These are phyloP conservation scores for Dolomedes plantarius DNA, from an alignment of 2,888 invertebrate genomes.

Conservation along the genomic window DNA sequence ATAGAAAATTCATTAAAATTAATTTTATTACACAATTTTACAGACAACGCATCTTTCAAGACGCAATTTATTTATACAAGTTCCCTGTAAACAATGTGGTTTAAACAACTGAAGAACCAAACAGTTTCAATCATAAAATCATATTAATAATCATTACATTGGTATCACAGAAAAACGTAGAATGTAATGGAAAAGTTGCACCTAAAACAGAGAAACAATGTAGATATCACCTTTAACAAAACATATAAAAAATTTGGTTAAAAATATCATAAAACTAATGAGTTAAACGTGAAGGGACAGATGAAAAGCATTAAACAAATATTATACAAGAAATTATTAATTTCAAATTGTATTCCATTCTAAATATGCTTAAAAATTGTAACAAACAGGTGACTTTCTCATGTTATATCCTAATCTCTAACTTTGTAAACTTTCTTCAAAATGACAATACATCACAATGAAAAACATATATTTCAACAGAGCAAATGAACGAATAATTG, in stretches of 20 bases:
- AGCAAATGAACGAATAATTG: too few relatives aligned
- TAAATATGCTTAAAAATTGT: too few relatives aligned
- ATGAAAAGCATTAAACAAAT: not conserved
- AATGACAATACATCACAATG: too few relatives aligned
- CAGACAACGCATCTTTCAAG: not conserved
- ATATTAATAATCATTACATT: slow-evolving; percentile 7
- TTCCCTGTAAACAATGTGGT: not conserved
- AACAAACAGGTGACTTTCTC: too few relatives aligned
- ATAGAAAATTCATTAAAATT: too few relatives aligned
- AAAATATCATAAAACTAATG: not conserved
- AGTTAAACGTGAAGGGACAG: not conserved
- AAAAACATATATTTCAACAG: too few relatives aligned
- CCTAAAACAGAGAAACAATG: not conserved
- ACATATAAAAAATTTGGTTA: slow-evolving; percentile 6
- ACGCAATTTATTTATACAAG: not conserved
- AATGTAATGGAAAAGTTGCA: slow-evolving; percentile 1
- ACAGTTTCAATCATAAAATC: not conserved
- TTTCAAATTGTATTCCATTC: too few relatives aligned
- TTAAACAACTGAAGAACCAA: not conserved
- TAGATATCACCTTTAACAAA: slow-evolving; percentile 8
- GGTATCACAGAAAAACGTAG: slow-evolving; percentile 20
- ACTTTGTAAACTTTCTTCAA: too few relatives aligned
- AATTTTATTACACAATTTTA: slow-evolving; percentile 12
- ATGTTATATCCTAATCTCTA: too few relatives aligned
- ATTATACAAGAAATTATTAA: not conserved